These are phyloP conservation scores for Sesamia nonagrioides DNA, from an alignment of 1,140 invertebrate genomes.

Conservation along the genomic window DNA sequence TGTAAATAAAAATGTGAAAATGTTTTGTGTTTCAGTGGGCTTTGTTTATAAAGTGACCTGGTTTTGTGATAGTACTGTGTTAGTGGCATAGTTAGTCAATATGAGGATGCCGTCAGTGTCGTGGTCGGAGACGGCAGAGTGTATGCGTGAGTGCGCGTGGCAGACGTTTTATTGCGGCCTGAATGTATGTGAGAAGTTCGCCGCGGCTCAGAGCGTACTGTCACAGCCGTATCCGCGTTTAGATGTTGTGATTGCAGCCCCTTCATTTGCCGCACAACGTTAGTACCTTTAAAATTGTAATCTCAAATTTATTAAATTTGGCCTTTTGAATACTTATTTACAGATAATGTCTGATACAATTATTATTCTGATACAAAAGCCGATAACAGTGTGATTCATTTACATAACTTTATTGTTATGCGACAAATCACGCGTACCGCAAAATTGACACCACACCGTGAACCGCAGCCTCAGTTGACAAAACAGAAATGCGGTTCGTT, in stretches of 20 bases:
- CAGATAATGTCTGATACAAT: neutral
- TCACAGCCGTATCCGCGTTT: conserved; percentile 72
- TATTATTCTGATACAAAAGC: neutral
- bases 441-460: too few relatives aligned
- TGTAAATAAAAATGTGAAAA: conserved; percentile 47
- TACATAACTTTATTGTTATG: neutral
- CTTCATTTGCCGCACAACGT: conserved; percentile 70
- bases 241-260: conserved; percentile 76
- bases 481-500: conserved; percentile 21
- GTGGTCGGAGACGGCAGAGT: conserved; percentile 69
- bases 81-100: conserved; percentile 54
- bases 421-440: conserved; percentile 22
- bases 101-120: conserved; percentile 71
- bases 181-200: conserved; percentile 68
- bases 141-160: conserved; percentile 71
- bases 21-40: conserved; percentile 40
- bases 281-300: conserved; percentile 59
- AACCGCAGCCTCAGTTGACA: conserved; percentile 24
- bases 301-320: neutral
- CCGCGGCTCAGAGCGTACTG: conserved; percentile 65
- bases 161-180: conserved; percentile 69
- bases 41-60: conserved; percentile 28
- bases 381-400: conserved; percentile 17
- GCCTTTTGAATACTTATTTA: neutral
- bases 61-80: conserved; percentile 59